Percentiles rank a stretch among this genome's conserved stretches.
phyloP scores from a whole-genome alignment of 2,113 vertebrate genomes.

The Morphnarchus princeps region DNA sequence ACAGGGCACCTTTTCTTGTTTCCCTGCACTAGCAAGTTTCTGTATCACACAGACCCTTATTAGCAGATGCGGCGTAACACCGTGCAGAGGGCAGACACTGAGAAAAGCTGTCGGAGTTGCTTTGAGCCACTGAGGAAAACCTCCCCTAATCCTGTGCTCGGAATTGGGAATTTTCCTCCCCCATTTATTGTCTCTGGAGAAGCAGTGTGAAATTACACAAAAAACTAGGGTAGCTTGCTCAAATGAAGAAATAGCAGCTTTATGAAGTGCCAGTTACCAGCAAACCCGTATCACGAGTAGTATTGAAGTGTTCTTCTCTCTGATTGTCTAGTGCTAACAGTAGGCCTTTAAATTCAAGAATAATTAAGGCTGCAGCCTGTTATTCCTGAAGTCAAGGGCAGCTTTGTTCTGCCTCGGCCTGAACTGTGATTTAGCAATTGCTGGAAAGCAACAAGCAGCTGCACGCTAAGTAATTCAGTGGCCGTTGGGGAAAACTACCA shows the following conservation, averaged over 20 bases:
- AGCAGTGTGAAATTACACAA: neutral
- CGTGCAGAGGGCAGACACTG: neutral
- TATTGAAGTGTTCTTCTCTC: neutral
- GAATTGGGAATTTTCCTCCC: neutral
- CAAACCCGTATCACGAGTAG: neutral
- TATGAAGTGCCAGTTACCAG: neutral
- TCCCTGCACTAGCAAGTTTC: neutral
- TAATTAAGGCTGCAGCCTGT: slow-evolving; percentile 3
- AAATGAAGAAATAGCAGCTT: neutral
- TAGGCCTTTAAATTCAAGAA: slow-evolving; percentile 26
- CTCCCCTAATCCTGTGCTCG: neutral
- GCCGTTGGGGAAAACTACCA: neutral
- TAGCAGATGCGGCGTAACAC: neutral
- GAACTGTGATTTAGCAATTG: neutral
- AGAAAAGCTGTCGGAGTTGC: neutral
- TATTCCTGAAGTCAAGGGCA: slow-evolving; percentile 31
- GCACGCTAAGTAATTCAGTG: neutral
- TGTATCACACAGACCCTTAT: neutral
- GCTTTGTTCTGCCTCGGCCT: slow-evolving; percentile 21
- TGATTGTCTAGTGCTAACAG: neutral
- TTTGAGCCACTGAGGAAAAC: neutral
- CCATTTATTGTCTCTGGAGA: neutral
- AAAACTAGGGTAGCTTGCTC: neutral
- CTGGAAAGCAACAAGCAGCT: slow-evolving; percentile 12
- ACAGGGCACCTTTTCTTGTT: neutral